phyloP scores from a whole-genome alignment of 2,888 invertebrate species.

The Lymantria dispar region DNA sequence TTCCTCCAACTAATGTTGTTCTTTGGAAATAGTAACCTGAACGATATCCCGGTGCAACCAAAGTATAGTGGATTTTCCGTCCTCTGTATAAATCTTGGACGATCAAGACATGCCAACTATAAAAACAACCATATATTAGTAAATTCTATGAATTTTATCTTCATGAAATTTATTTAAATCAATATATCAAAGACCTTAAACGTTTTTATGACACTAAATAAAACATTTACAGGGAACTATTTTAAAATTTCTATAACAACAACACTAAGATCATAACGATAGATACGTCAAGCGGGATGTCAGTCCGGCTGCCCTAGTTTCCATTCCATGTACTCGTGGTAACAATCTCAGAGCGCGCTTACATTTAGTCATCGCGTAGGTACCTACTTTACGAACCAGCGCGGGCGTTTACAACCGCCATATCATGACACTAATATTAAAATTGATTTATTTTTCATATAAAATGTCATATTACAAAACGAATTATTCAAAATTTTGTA shows the following conservation, averaged over 20 bases:
- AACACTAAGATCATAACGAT: conserved; percentile 18
- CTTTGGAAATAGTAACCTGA: too few species aligned
- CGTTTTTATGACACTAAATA: too few species aligned
- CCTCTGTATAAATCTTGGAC: too few species aligned
- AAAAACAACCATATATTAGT: too few species aligned
- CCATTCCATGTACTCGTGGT: conserved; percentile 4
- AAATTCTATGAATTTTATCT: too few species aligned
- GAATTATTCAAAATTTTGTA: background rate
- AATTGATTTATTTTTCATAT: background rate
- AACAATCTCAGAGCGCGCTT: conserved; percentile 1
- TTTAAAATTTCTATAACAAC: conserved; percentile 18
- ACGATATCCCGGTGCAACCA: too few species aligned
- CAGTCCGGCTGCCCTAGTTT: conserved; percentile 30
- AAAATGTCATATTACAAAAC: background rate
- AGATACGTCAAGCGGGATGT: conserved; percentile 25
- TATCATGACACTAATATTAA: background rate
- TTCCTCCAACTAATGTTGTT: too few species aligned
- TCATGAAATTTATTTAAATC: too few species aligned
- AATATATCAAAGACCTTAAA: too few species aligned
- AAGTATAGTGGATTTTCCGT: too few species aligned
- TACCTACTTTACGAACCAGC: background rate
- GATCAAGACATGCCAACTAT: too few species aligned
- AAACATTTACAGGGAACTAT: conserved; percentile 1
- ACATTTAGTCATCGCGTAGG: conserved; percentile 1
- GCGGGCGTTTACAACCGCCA: conserved; percentile 7